Base-by-base conservation (phyloP, 64 coral and sea anemone species). In the Platygyra sinensis region DNA sequence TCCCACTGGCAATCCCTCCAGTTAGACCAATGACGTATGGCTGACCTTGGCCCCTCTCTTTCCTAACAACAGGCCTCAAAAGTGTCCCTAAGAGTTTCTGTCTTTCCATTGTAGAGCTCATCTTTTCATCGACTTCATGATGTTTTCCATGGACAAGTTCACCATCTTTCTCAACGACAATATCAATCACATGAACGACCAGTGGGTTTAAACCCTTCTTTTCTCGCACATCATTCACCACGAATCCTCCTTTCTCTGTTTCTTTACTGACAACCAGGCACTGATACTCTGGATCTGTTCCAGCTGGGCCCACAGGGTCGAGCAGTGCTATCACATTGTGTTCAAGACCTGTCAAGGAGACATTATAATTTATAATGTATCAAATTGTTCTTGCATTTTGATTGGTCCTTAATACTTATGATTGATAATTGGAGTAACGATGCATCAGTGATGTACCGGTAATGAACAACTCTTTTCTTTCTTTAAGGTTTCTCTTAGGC, bases 1-100 rank as follows among this genome's bases (percentile, higher is more conserved):
- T 99, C 20, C 97, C 97, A 80, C 97, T 99, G 3, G 97, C 96
- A 76, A 99, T 99, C 20, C 97, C 97, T 49, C 97, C 97, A 54
- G 97, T 96, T 8, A 99, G 97, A 3, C 97, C 97, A 74, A 99
- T 96, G 3, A 99, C 88, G 72, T 99, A 99, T 17, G 94, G 76
- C 29, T 50, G 74, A 6, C 60, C 55, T 5, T 8, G 10, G 1
- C 0, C 55, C 24, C 52, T 75, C 25, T 62, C 55, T 75, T 87
- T 87, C 3, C 86, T 75, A 19, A 61, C 67, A 39, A 89, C 87
- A 60, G 96, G 93, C 80, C 42, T 93, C 19, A 98, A 38, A n/a
- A 99, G 86, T 75, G 60, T 88, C 20, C 97, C 97, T 54, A 99
- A 79, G 19, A 93, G 54, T 65, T 90, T 93, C 24, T 96, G 97